Conservation (phyloP, 2,113 vertebrate genomes). For the Archilochus colubris region DNA sequence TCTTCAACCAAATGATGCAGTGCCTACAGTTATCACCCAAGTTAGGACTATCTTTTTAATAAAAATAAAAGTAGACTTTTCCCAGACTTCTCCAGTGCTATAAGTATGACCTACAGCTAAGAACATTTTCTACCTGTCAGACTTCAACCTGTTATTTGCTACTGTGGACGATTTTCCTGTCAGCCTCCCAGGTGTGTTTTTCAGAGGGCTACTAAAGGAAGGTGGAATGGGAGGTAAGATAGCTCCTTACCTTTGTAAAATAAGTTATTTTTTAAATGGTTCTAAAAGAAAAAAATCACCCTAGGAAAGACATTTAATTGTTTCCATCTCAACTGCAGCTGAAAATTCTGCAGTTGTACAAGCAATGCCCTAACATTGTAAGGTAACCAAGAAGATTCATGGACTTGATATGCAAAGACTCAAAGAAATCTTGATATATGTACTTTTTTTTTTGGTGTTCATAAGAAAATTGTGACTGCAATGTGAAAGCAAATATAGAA, state of each 20-base stretch:
- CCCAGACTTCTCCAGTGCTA: neutral
- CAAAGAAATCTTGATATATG: neutral
- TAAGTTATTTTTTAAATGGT: neutral
- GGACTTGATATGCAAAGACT: neutral
- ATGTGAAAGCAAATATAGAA: neutral
- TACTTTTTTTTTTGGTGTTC: neutral
- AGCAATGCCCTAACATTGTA: neutral
- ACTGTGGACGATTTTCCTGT: slow-evolving; percentile 29
- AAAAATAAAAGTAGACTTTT: neutral
- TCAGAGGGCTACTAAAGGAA: neutral
- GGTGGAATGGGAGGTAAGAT: neutral
- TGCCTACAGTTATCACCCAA: neutral
- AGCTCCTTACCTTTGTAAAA: neutral
- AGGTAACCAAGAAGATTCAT: neutral
- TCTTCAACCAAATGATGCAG: neutral
- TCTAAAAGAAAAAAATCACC: neutral
- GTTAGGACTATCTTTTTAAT: neutral
- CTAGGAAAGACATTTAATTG: neutral
- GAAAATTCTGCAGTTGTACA: neutral
- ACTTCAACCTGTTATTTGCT: neutral
- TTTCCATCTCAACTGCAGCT: neutral
- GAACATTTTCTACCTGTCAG: slow-evolving; percentile 31
- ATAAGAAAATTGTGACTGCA: neutral
- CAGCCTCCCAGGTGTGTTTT: neutral
- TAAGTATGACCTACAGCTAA: neutral